Evolutionary conservation across 2,113 vertebrate species (phyloP), one percentile per base, ranked within the genome.

Genomic region (Tetrax tetrax): DNA sequence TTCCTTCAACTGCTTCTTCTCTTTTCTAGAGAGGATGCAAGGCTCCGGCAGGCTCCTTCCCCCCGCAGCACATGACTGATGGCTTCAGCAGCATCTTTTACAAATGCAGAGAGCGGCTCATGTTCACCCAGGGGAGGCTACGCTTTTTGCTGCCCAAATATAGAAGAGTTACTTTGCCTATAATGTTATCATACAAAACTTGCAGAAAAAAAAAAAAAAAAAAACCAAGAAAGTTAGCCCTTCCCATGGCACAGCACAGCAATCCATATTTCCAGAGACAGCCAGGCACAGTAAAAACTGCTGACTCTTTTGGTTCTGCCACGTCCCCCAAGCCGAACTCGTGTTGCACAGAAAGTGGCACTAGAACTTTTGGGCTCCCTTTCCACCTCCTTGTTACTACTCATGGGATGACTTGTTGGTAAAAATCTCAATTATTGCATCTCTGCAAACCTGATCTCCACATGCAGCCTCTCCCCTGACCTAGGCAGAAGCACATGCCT

Each of bases 1-100:
- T 95, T 83, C 94, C 91, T 97, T 61, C 76, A 10, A 64, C 78
- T 69, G 63, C 90, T 87, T 8, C 76, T 94, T 48, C 74, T 78
- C 92, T 51, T 54, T 69, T 82, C 85, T 64, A 71, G 84, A 63
- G 83, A 91, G 79, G 60, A 82, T 16, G 1, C 16, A 5, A 38
- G 68, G 75, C 70, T 66, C 63, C 61, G 45, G 61, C 28, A 4
- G 31, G 60, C 66, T 35, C 57, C 38, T 79, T 91, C 38, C 57
- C 74, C 25, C 24, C 2, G 0, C 7, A 2, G 37, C 10, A 38
- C 14, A 6, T 0, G 0, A 25, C 60, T 18, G 45, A 16, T 60
- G 79, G 50, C 80, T 74, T 50, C 47, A 8, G 47, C 56, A 64
- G 66, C 56, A 47, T 23, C 66, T 33, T 15, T 31, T 10, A 28